phyloP scores from a whole-genome alignment of 2,888 invertebrate genomes.

The Actias luna region DNA sequence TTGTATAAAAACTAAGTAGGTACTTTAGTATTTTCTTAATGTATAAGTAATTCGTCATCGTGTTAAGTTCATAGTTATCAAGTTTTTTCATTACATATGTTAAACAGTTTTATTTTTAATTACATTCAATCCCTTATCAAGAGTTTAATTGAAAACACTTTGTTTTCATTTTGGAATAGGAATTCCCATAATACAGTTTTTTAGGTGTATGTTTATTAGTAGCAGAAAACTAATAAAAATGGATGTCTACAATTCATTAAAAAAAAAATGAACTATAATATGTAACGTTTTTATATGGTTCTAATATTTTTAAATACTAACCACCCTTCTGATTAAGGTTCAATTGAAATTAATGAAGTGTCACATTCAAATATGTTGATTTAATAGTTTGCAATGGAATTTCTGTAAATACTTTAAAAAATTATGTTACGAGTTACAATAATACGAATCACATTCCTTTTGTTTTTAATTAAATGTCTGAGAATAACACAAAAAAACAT shows the following conservation, averaged over 20 bases:
- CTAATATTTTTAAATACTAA: not conserved
- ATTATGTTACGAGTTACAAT: not conserved
- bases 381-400: not conserved
- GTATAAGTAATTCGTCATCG: not conserved
- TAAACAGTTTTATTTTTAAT: not conserved
- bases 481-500: slow-evolving; percentile 12
- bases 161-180: not conserved
- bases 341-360: not conserved
- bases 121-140: not conserved
- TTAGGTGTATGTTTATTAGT: not conserved
- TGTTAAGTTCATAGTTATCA: not conserved
- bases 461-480: slow-evolving; percentile 1
- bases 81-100: not conserved
- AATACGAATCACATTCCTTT: slow-evolving; percentile 20
- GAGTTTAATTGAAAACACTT: not conserved
- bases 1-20: slow-evolving; percentile 9
- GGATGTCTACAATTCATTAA: not conserved
- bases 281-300: not conserved
- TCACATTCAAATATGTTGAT: not conserved
- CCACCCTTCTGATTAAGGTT: not conserved
- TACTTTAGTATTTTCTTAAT: not conserved
- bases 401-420: not conserved
- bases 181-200: not conserved
- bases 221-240: not conserved
- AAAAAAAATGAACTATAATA: not conserved